Conservation (phyloP, 2,888 invertebrate genomes). For the Caenorhabditis sinica region DNA sequence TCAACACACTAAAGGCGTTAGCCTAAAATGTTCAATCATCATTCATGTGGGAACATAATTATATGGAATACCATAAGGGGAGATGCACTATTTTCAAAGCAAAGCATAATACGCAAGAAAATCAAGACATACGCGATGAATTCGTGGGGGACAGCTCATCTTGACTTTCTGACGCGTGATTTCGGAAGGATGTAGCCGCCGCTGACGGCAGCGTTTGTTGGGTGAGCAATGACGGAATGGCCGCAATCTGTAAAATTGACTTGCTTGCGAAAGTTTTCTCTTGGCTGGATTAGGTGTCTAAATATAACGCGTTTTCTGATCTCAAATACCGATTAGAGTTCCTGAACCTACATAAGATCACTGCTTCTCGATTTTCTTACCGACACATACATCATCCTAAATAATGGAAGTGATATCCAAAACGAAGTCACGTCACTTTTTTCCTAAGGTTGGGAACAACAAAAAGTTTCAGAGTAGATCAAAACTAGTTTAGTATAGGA, state of each 20-base stretch:
- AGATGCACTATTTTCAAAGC: constrained; percentile 23
- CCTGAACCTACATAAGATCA: not conserved
- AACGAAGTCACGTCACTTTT: not conserved
- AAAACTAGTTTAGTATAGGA: not conserved
- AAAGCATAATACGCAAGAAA: not conserved
- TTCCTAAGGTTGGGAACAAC: not conserved
- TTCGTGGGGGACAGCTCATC: constrained; percentile 62
- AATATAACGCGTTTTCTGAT: not conserved
- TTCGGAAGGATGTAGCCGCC: constrained; percentile 58
- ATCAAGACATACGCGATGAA: constrained; percentile 57
- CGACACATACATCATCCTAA: not conserved
- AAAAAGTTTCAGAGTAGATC: not conserved
- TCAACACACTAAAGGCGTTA: constrained; percentile 4
- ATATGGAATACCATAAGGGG: not conserved
- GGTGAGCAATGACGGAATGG: constrained; percentile 58
- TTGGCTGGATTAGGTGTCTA: not conserved
- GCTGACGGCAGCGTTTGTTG: constrained; percentile 60
- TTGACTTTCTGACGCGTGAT: constrained; percentile 60
- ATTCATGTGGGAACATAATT: constrained; percentile 35
- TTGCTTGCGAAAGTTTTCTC: not conserved
- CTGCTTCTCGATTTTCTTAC: not conserved
- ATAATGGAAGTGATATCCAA: not conserved
- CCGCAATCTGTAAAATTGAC: constrained; percentile 54
- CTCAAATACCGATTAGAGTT: not conserved
- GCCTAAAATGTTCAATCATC: constrained; percentile 34